Percentiles rank a stretch among this genome's conserved stretches.
phyloP scores from a whole-genome alignment of 2,888 invertebrate genomes.

The Harpalus rubripes region DNA sequence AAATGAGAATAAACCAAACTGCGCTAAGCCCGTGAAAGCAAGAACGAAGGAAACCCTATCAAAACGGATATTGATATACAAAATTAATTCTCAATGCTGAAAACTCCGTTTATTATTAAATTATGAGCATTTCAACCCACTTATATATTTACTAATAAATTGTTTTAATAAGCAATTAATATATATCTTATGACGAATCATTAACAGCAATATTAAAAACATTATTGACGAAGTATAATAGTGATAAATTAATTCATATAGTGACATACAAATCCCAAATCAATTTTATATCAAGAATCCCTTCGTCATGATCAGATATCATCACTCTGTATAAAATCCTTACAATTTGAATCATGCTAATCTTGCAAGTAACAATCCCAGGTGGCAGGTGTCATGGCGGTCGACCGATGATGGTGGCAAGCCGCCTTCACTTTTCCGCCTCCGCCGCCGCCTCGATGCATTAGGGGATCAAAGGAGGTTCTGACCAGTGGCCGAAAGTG shows the following conservation, averaged over 20 bases:
- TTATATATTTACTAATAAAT: not conserved
- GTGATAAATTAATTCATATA: not conserved
- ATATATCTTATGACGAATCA: not conserved
- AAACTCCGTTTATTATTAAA: too few species aligned
- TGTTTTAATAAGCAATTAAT: not conserved
- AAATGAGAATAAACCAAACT: too few species aligned
- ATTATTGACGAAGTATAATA: not conserved
- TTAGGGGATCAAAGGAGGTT: constrained; percentile 60
- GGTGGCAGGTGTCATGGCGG: constrained; percentile 54
- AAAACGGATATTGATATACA: too few species aligned
- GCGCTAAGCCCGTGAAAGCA: too few species aligned
- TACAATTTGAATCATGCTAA: constrained; percentile 29
- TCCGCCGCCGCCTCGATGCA: constrained; percentile 53
- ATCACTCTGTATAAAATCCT: constrained; percentile 15
- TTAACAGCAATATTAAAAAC: not conserved
- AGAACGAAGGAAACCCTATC: too few species aligned
- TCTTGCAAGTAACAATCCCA: constrained; percentile 25
- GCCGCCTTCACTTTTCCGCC: not conserved
- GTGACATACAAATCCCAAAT: constrained; percentile 3
- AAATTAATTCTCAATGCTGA: too few species aligned
- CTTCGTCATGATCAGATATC: constrained; percentile 24
- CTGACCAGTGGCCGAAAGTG: constrained; percentile 67
- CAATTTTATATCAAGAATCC: not conserved
- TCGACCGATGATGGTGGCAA: constrained; percentile 44
- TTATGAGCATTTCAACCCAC: too few species aligned